A percentile compares a stretch with the other conserved stretches of the same genome.
phyloP scores from a whole-genome alignment of 1,140 invertebrate species.

The Danaus plexippus region DNA sequence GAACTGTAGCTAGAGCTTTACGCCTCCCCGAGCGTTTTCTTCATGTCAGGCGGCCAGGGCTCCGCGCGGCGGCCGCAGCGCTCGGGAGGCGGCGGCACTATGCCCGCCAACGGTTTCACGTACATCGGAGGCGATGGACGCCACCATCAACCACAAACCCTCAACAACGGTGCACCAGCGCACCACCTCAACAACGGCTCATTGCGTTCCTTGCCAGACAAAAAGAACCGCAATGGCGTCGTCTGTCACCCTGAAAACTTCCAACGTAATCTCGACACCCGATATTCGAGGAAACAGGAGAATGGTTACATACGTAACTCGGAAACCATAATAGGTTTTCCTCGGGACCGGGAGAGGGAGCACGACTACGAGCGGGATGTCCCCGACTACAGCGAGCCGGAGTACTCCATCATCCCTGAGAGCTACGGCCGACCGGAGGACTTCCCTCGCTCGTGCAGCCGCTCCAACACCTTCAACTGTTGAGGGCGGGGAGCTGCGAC shows the following conservation, averaged over 20 bases:
- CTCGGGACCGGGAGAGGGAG: conserved; percentile 43
- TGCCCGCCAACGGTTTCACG: conserved; percentile 81
- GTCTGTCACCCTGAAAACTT: conserved; percentile 65
- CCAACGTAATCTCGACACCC: conserved; percentile 63
- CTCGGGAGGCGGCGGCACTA: conserved; percentile 76
- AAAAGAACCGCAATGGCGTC: conserved; percentile 62
- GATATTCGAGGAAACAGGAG: conserved; percentile 66
- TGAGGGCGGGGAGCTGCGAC: conserved; percentile 43
- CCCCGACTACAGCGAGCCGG: conserved; percentile 59
- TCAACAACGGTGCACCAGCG: conserved; percentile 68
- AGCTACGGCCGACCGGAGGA: conserved; percentile 45
- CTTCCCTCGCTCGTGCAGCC: conserved; percentile 59
- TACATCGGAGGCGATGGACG: conserved; percentile 77
- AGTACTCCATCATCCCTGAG: conserved; percentile 68
- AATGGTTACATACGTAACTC: conserved; percentile 64
- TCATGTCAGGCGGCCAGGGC: conserved; percentile 73
- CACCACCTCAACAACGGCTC: conserved; percentile 69
- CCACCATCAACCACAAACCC: conserved; percentile 62
- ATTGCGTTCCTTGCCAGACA: conserved; percentile 56
- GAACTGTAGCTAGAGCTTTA: conserved; percentile 94
- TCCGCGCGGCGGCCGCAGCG: conserved; percentile 69
- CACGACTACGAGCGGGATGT: conserved; percentile 30
- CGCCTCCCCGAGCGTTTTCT: conserved; percentile 81
- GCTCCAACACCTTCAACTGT: conserved; percentile 71
- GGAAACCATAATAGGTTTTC: conserved; percentile 59